Base-by-base conservation (phyloP, 2,797 vertebrate species). In the Falco concolor region DNA sequence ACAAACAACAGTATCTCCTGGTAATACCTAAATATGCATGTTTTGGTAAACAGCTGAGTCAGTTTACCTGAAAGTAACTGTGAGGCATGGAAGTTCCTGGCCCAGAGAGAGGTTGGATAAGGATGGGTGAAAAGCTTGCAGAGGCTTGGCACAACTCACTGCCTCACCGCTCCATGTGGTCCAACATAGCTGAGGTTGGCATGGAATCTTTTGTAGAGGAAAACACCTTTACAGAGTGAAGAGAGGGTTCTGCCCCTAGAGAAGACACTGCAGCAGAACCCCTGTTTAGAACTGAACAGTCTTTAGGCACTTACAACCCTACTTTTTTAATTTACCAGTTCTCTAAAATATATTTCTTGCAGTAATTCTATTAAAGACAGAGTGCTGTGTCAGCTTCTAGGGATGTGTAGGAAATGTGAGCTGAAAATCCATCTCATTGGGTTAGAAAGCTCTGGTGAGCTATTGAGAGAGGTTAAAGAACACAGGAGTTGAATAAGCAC, bases 111-210 rank as follows among this genome's bases (percentile, higher is more conserved):
- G 20, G 12, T 1, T 69, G 65, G 25, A 47, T 42, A 24, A 87
- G 24, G 17, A 50, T 10, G 36, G 7, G 14, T 64, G 32, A 50
- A 60, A 84, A 59, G 2, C 5, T 22, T 79, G 36, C 22, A 76
- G 21, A 34, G 47, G 65, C 49, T 81, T 81, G 76, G 20, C 42
- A 36, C 0, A 1, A 23, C 4, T 72, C 2, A 1, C 13, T 61
- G 12, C 27, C 8, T 81, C 63, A 25, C 6, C 2, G 4, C 10
- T 91, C 32, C 38, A 75, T 0, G 0, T n/a, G 34, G 10, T 45
- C 28, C 73, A 73, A 50, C 22, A 28, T 12, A 86, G 23, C 5
- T 42, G 68, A 80, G 32, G 6, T 13, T 30, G 42, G 7, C 2
- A 0, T 76, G 59, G 79, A 92, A 77, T 38, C 5, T 30, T 22